Percentiles rank a stretch among this genome's conserved stretches.
Evolutionary conservation across 2,797 vertebrate genomes (phyloP).

Genomic region (Coregonus ussuriensis): DNA sequence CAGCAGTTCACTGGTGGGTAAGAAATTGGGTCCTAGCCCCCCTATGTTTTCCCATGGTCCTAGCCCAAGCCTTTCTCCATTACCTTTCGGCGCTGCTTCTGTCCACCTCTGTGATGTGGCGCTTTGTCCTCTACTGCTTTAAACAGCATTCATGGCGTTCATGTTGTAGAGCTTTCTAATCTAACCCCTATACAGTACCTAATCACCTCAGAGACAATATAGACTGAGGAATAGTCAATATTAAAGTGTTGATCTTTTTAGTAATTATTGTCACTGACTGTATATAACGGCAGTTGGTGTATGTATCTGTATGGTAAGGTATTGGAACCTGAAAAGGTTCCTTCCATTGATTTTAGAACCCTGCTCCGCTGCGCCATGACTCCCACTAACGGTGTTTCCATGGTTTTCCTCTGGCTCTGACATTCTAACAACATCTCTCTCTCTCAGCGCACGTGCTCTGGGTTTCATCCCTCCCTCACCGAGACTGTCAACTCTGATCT

Average conservation of each 20-base stretch:
- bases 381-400: neutral
- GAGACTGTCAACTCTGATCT: conserved; percentile 9
- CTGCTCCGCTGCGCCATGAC: neutral
- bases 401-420: neutral
- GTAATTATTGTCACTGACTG: neutral
- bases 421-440: neutral
- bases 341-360: neutral
- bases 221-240: neutral
- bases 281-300: neutral
- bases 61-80: conserved; percentile 25
- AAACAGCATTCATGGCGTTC: conserved; percentile 18
- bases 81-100: conserved; percentile 30
- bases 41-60: conserved; percentile 38
- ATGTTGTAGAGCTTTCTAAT: conserved; percentile 20
- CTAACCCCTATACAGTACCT: neutral
- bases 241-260: neutral
- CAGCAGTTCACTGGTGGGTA: conserved; percentile 76
- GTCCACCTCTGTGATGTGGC: conserved; percentile 40
- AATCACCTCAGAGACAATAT: neutral
- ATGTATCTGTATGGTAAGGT: neutral
- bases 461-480: neutral
- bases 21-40: conserved; percentile 57
- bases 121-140: conserved; percentile 43
- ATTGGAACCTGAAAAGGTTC: neutral
- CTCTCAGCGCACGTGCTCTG: too few species aligned